phyloP scores from a whole-genome alignment of 2,797 vertebrate species.

The Enteromius afrohamiltoni region DNA sequence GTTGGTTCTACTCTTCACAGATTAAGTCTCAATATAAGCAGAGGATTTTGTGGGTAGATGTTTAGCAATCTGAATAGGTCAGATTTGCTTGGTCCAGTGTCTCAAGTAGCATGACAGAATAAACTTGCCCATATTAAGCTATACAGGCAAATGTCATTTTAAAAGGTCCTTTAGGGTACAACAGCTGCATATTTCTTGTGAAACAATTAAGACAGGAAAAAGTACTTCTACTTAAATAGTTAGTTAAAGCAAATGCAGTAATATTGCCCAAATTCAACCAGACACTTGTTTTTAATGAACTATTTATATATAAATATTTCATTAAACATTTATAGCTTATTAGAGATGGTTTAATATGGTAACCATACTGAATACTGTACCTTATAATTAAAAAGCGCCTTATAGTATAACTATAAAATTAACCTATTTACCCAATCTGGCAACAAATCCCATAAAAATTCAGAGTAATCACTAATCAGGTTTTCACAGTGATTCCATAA shows the following conservation, averaged over 20 bases:
- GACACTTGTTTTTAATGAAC: neutral
- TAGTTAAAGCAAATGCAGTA: neutral
- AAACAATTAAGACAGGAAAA: neutral
- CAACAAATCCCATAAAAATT: neutral
- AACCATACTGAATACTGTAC: neutral
- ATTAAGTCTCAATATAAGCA: neutral
- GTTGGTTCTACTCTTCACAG: neutral
- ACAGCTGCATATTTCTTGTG: neutral
- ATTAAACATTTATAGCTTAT: neutral
- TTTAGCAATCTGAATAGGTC: neutral
- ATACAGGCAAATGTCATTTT: neutral
- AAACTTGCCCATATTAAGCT: too few relatives aligned
- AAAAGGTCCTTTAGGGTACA: neutral
- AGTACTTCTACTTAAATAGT: neutral
- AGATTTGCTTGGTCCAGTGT: neutral
- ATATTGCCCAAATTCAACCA: neutral
- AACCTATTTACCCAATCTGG: neutral
- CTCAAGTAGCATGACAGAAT: too few relatives aligned
- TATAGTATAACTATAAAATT: neutral
- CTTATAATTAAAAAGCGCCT: neutral
- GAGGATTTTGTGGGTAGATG: slow-evolving; percentile 3
- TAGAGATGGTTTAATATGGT: neutral
- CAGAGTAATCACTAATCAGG: neutral
- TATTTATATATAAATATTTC: neutral
- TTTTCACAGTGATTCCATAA: neutral